Base-by-base conservation (phyloP, 2,888 invertebrate genomes). In the Notocelia uddmanniana region DNA sequence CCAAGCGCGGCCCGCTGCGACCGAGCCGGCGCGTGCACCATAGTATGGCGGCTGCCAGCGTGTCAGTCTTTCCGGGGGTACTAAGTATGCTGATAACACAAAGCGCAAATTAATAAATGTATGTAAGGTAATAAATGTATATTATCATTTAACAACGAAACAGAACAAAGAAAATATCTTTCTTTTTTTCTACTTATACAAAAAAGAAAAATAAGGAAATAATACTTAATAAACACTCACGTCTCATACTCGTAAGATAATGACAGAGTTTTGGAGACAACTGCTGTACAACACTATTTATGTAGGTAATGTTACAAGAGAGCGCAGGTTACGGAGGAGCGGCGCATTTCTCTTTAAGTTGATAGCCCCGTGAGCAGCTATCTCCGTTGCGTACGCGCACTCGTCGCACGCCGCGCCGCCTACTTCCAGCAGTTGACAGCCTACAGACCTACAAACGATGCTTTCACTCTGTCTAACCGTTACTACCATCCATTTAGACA, bases 401-500 rank as follows among this genome's bases (percentile, higher is more conserved):
- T 88, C 76, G 77, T 81, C 75, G 68, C 76, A 77, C 77, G 76
- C 80, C 79, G 74, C 80, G 75, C 83, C 88, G 77, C 91, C 83
- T 87, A 86, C 89, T 83, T 74, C 74, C 79, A 77, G 77, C 75
- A 77, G 73, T 69, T 73, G 79, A 74, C 85, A 91, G 91, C 93
- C 93, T 92, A 92, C 87, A 93, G 93, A 93, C 93, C 93, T 91
- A 93, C 90, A 89, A 91, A 89, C 85, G 74, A 74, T 81, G 84
- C 89, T 88, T 89, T 89, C 89, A 84, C 85, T 83, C 76, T 78
- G 78, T 76, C 74, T 72, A 74, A 74, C 74, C 82, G 67, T 80
- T 86, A 80, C 75, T 26, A 15, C 69, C 71, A 60, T 77, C 73
- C 68, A 52, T 69, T 79, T 88, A 89, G 76, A 78, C 78, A 73